Conservation (phyloP, 2,113 vertebrate species). For the Anarhynchus alexandrinus region DNA sequence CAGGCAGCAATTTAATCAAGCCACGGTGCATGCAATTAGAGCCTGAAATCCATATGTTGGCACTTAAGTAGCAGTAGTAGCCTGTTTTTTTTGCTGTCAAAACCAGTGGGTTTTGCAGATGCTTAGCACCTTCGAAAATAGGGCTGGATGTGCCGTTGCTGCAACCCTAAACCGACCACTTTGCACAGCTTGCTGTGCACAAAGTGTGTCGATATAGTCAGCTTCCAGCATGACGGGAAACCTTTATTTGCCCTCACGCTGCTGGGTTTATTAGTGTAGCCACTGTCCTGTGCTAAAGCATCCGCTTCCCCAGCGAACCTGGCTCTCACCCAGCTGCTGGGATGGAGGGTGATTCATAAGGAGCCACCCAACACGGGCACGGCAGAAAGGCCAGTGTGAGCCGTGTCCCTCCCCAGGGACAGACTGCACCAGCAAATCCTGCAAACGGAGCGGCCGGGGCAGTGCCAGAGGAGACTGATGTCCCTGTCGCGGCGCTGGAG, state of each 20-base stretch:
- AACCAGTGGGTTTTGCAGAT: not conserved
- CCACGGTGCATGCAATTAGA: conserved; percentile 4
- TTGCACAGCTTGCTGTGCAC: not conserved
- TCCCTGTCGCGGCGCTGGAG: not conserved
- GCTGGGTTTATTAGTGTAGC: not conserved
- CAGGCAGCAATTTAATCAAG: conserved; percentile 43
- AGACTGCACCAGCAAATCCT: not conserved
- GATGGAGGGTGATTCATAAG: accelerated
- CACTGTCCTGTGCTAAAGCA: not conserved
- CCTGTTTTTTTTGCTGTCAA: not conserved
- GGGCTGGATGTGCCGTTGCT: not conserved
- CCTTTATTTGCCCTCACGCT: not conserved
- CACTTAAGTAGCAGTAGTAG: not conserved
- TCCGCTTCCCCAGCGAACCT: not conserved
- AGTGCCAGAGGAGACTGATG: not conserved
- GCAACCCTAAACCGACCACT: not conserved
- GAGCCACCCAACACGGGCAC: accelerated
- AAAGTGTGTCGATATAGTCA: accelerated
- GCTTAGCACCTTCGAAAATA: not conserved
- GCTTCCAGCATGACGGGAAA: not conserved
- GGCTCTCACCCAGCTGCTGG: not conserved
- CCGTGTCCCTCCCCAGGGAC: accelerated
- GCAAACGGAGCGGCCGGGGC: not conserved
- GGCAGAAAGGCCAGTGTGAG: not conserved
- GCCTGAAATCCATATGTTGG: conserved; percentile 45